phyloP scores from a whole-genome alignment of 2,797 vertebrate species.

The Microctenopoma steveboyesi region DNA sequence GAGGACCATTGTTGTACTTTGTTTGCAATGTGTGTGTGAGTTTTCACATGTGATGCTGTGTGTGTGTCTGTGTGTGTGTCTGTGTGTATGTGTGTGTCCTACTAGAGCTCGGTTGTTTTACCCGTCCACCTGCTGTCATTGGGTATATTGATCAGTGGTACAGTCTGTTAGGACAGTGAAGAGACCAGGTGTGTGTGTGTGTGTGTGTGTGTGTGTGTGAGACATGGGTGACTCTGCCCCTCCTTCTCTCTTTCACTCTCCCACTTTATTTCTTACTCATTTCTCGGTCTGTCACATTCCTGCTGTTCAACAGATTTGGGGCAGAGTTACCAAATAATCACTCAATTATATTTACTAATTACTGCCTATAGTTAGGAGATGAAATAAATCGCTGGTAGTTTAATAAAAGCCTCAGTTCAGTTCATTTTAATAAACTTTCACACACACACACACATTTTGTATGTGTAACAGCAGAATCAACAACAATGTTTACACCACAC shows the following conservation, averaged over 20 bases:
- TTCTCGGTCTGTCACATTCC: constrained; percentile 66
- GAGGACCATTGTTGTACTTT: constrained; percentile 31
- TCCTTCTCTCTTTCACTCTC: constrained; percentile 32
- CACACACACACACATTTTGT: not conserved
- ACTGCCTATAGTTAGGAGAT: not conserved
- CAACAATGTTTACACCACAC: no score
- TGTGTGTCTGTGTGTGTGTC: constrained; percentile 1
- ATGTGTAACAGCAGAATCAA: no score
- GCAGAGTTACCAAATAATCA: constrained; percentile 11
- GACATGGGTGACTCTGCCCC: constrained; percentile 50
- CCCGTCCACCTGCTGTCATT: constrained; percentile 36
- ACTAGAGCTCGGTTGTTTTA: constrained; percentile 4
- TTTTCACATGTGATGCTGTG: constrained; percentile 15
- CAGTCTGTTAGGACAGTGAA: constrained; percentile 40
- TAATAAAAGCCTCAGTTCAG: not conserved
- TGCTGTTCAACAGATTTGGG: constrained; percentile 45
- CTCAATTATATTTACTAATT: constrained; percentile 7
- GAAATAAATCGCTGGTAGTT: not conserved
- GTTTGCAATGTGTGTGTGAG: constrained; percentile 13
- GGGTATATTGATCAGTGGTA: constrained; percentile 22
- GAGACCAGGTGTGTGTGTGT: constrained; percentile 22
- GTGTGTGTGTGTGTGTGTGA: not conserved
- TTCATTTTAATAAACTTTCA: not conserved
- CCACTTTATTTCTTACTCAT: constrained; percentile 42
- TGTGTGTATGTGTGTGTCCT: not conserved